phyloP scores from a whole-genome alignment of 2,797 vertebrate species.

The Gymnothorax reevesii region DNA sequence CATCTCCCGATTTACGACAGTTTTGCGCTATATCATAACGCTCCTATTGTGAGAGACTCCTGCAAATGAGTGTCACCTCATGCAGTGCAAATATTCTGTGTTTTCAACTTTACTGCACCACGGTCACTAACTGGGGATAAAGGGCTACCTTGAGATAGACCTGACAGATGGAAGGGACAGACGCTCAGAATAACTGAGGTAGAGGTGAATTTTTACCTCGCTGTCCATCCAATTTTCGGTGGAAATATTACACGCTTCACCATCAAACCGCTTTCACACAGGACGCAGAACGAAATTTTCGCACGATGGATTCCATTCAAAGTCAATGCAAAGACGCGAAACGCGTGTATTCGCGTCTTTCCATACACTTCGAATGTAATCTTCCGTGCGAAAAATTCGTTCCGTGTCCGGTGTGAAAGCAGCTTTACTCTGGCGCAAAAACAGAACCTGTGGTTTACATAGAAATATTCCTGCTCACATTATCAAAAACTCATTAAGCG shows the following conservation, averaged over 20 bases:
- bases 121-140: background rate
- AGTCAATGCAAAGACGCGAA: no score
- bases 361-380: no score
- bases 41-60: background rate
- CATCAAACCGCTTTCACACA: no score
- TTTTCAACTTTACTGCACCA: background rate
- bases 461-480: background rate
- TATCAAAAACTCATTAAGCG: background rate
- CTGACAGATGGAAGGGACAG: background rate
- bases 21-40: no score
- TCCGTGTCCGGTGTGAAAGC: no score
- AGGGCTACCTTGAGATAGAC: background rate
- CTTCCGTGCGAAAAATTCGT: no score
- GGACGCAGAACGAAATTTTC: no score
- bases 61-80: background rate
- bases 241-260: background rate
- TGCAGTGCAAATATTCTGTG: background rate
- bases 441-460: background rate
- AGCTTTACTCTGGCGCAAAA: no score
- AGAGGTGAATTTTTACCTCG: background rate
- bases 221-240: background rate
- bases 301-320: no score
- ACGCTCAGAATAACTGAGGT: background rate
- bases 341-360: no score
- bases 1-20: no score